Conservation (phyloP, 2,888 invertebrate species). For the Resseliella maxima region DNA sequence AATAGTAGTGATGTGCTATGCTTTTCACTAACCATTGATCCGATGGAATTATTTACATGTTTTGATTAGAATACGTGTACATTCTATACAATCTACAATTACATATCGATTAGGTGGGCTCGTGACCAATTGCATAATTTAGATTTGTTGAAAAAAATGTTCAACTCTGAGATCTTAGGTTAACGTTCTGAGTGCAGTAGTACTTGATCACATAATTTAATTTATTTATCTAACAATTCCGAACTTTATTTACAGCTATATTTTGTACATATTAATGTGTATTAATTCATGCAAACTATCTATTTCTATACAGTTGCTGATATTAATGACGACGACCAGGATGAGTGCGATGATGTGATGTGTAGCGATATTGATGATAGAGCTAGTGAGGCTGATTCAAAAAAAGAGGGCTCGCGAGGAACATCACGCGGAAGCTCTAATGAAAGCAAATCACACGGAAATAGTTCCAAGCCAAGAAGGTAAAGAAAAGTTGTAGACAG, state of each 20-base stretch:
- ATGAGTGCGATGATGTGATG: constrained; percentile 67
- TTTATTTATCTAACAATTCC: too few relatives aligned
- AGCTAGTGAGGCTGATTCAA: constrained; percentile 67
- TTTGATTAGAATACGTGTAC: neutral
- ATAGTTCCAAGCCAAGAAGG: constrained; percentile 66
- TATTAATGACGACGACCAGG: constrained; percentile 67
- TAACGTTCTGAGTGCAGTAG: neutral
- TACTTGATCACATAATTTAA: neutral
- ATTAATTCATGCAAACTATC: too few relatives aligned
- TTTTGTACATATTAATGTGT: too few relatives aligned
- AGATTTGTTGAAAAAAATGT: neutral
- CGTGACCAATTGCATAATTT: neutral
- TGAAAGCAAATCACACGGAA: constrained; percentile 63
- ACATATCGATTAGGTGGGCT: neutral
- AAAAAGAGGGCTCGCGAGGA: constrained; percentile 67
- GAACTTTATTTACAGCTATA: too few relatives aligned
- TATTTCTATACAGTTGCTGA: too few relatives aligned
- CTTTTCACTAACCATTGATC: constrained; percentile 19
- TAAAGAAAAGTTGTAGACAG: constrained; percentile 12
- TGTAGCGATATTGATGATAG: constrained; percentile 68
- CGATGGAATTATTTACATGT: constrained; percentile 15
- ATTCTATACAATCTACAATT: neutral
- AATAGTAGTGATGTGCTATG: neutral
- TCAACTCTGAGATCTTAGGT: neutral
- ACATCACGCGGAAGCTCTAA: constrained; percentile 66